These are phyloP conservation scores for Scarus forsteni DNA, from an alignment of 2,797 vertebrate species.

Conservation along the genomic window DNA sequence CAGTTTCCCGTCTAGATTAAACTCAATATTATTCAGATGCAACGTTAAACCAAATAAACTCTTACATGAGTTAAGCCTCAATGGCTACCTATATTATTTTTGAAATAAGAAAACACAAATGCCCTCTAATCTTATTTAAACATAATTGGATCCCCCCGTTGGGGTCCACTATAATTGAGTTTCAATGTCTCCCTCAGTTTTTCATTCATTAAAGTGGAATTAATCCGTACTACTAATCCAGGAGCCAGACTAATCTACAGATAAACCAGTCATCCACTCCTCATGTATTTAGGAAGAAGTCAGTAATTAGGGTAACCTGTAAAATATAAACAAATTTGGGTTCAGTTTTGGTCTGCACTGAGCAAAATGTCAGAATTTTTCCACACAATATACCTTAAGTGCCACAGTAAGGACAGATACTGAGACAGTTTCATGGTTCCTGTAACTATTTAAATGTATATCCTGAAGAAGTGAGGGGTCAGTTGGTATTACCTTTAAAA, in stretches of 20 bases:
- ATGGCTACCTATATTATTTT: not conserved
- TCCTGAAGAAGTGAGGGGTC: too few species aligned
- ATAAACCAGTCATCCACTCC: conserved; percentile 59
- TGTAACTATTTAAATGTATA: too few species aligned
- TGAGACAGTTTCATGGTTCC: too few species aligned
- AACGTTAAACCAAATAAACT: too few species aligned
- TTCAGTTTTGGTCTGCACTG: not conserved
- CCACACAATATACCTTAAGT: not conserved
- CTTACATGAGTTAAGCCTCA: too few species aligned
- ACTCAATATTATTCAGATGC: too few species aligned
- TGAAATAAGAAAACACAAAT: not conserved
- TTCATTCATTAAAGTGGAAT: conserved; percentile 63
- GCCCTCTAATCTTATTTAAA: not conserved
- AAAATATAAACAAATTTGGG: conserved; percentile 2
- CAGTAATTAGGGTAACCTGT: conserved; percentile 32
- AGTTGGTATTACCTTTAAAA: too few species aligned
- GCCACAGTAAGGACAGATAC: not conserved
- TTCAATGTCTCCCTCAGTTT: conserved; percentile 45
- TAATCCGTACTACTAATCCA: conserved; percentile 79
- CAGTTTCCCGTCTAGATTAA: not conserved
- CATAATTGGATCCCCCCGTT: conserved; percentile 17
- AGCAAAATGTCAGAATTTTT: not conserved
- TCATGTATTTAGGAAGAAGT: conserved; percentile 38
- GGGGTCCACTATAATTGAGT: conserved; percentile 40
- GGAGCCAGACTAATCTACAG: conserved; percentile 79